Evolutionary conservation across 2,888 invertebrate genomes (phyloP).

Genomic region (Stenolophus ochropezus): DNA sequence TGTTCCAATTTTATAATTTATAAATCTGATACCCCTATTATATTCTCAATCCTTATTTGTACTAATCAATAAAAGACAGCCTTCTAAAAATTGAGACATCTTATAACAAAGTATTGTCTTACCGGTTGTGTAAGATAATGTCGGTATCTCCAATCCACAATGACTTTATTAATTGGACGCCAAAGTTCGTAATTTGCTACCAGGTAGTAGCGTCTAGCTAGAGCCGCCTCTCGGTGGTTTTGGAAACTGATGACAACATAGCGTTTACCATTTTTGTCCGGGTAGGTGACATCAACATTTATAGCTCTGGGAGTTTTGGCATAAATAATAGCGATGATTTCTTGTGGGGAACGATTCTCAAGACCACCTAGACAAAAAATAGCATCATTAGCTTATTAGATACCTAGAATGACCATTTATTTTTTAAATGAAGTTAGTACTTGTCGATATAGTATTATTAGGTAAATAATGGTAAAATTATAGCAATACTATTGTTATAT

Average conservation of each 20-base stretch:
- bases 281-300: neutral
- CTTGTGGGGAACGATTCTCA: neutral
- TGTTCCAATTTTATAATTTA: too few species aligned
- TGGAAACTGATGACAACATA: slow-evolving; percentile 85
- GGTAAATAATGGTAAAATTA: too few species aligned
- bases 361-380: neutral
- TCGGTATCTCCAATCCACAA: slow-evolving; percentile 70
- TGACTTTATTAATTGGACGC: slow-evolving; percentile 64
- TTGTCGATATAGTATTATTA: too few species aligned
- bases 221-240: slow-evolving; percentile 80
- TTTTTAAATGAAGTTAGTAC: too few species aligned
- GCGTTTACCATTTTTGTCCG: slow-evolving; percentile 68
- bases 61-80: too few species aligned
- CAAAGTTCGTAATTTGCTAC: slow-evolving; percentile 69
- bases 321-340: neutral
- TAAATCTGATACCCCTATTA: too few species aligned
- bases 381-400: neutral
- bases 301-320: neutral
- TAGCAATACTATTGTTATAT: too few species aligned
- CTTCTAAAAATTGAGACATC: too few species aligned
- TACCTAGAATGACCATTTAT: too few species aligned
- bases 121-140: slow-evolving; percentile 66
- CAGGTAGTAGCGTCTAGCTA: slow-evolving; percentile 76
- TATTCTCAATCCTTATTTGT: too few species aligned
- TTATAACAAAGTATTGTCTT: slow-evolving; percentile 63